Conservation (phyloP, 2,888 invertebrate species). For the Drosophila melanosoma region DNA sequence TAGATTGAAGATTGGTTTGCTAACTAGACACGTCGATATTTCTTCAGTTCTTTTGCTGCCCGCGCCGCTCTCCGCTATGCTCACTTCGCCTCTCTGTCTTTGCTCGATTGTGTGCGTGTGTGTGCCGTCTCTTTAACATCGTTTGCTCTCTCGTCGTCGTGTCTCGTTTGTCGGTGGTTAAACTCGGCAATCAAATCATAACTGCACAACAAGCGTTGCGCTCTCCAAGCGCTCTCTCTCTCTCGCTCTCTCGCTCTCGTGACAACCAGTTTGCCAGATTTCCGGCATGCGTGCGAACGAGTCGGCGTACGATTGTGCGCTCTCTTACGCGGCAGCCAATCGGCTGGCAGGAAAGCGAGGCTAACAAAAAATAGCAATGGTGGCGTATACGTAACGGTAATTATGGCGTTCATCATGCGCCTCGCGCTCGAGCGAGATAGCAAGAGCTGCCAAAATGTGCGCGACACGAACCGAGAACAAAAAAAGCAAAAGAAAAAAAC, state of each 20-base stretch:
- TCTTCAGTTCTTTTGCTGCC: slow-evolving; percentile 82
- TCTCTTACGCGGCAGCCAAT: slow-evolving; percentile 67
- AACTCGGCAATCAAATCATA: slow-evolving; percentile 81
- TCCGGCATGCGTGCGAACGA: slow-evolving; percentile 25
- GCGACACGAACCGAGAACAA: slow-evolving; percentile 20
- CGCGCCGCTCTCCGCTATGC: slow-evolving; percentile 51
- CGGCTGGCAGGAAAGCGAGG: slow-evolving; percentile 55
- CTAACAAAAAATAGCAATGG: slow-evolving; percentile 82
- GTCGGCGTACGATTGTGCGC: slow-evolving; percentile 30
- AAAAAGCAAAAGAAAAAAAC: slow-evolving; percentile 25
- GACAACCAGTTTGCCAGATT: slow-evolving; percentile 49
- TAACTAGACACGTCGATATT: slow-evolving; percentile 85
- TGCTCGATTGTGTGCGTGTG: slow-evolving; percentile 25
- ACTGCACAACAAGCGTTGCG: slow-evolving; percentile 64
- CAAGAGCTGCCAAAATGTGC: slow-evolving; percentile 33
- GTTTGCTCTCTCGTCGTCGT: slow-evolving; percentile 70
- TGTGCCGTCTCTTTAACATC: slow-evolving; percentile 64
- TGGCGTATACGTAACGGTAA: slow-evolving; percentile 83
- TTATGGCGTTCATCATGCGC: slow-evolving; percentile 84
- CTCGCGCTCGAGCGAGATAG: slow-evolving; percentile 59
- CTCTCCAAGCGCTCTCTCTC: slow-evolving; percentile 38
- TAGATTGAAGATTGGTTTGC: slow-evolving; percentile 85
- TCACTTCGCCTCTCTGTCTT: slow-evolving; percentile 33
- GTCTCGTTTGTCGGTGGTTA: slow-evolving; percentile 83
- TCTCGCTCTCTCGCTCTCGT: slow-evolving; percentile 22